Percentiles rank a stretch among this genome's conserved stretches.
Conservation (phyloP, 2,113 vertebrate species). For the Nannospalax galili region DNA sequence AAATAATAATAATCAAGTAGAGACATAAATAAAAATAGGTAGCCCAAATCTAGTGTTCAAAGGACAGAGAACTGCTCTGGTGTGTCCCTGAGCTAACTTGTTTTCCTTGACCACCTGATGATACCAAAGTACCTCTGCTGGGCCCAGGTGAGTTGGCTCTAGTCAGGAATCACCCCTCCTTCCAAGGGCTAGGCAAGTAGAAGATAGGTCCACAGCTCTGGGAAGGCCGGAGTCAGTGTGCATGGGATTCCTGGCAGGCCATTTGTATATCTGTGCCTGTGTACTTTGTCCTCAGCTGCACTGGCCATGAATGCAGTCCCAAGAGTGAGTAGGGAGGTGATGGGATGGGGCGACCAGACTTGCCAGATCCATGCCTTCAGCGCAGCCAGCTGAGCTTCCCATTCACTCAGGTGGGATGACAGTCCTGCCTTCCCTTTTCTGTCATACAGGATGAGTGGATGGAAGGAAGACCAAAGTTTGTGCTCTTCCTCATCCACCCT, state of each 20-base stretch:
- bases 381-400: background rate
- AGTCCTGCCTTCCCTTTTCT: background rate
- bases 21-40: conserved; percentile 28
- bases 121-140: background rate
- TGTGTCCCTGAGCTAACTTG: background rate
- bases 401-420: background rate
- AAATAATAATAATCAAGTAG: too few relatives aligned
- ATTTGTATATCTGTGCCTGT: background rate
- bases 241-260: background rate
- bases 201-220: background rate
- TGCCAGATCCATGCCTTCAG: background rate
- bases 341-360: background rate
- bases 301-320: background rate
- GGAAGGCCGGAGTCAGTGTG: background rate
- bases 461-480: background rate
- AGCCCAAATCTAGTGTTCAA: conserved; percentile 26
- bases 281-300: background rate
- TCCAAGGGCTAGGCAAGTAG: background rate
- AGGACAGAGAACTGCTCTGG: conserved; percentile 30
- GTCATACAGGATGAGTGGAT: background rate
- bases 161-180: background rate
- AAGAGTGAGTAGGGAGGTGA: background rate
- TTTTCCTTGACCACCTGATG: background rate
- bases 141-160: background rate
- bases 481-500: background rate